Percentiles rank a stretch among this genome's conserved stretches.
These are phyloP conservation scores for Meloidogyne hapla DNA, from an alignment of 1,140 invertebrate species.

Conservation along the genomic window DNA sequence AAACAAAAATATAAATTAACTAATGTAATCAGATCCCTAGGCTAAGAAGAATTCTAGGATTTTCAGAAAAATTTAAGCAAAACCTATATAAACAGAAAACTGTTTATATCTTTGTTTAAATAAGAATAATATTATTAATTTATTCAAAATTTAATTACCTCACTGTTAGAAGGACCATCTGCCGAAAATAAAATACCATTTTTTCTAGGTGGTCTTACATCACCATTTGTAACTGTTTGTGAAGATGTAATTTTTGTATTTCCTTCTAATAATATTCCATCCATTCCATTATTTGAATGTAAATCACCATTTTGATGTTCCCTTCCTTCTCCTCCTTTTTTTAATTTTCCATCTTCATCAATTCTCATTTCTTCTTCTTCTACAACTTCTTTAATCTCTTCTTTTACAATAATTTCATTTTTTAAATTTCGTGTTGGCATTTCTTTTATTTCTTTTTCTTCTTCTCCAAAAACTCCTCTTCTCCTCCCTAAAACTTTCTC, in stretches of 20 bases:
- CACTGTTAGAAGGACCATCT: slow-evolving; percentile 26
- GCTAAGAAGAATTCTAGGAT: too few species aligned
- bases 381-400: neutral
- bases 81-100: too few species aligned
- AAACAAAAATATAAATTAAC: too few species aligned
- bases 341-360: neutral
- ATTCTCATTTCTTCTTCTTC: slow-evolving; percentile 8
- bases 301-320: neutral
- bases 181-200: slow-evolving; percentile 50
- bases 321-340: neutral
- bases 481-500: neutral
- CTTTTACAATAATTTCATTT: neutral
- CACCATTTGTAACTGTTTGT: neutral
- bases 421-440: neutral
- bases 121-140: too few species aligned
- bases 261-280: slow-evolving; percentile 16
- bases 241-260: neutral
- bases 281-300: neutral
- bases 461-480: neutral
- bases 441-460: slow-evolving; percentile 14
- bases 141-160: slow-evolving; percentile 29
- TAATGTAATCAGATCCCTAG: too few species aligned
- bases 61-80: too few species aligned
- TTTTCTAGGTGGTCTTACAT: slow-evolving; percentile 33
- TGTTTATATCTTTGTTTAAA: too few species aligned